Conservation (phyloP, 2,113 vertebrate genomes). For the Hystrix cristata region DNA sequence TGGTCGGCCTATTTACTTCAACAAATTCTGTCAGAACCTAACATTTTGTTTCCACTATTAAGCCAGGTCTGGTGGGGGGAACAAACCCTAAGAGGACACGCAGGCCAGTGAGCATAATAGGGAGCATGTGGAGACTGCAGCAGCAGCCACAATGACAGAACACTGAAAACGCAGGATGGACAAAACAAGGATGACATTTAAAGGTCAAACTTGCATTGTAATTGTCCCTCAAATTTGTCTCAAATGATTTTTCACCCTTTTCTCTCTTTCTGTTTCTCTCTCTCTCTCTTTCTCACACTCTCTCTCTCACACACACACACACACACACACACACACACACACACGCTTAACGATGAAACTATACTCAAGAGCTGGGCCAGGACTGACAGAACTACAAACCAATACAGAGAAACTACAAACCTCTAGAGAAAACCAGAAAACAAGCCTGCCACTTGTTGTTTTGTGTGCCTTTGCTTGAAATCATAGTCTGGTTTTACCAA, state of each 20-base stretch:
- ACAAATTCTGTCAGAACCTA: background rate
- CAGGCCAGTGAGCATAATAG: background rate
- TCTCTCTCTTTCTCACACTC: background rate
- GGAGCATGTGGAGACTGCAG: accelerated
- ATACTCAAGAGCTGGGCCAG: background rate
- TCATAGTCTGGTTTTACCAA: background rate
- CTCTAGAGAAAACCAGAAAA: background rate
- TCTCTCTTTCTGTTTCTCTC: background rate
- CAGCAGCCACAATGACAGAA: too few relatives aligned
- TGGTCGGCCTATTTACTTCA: background rate
- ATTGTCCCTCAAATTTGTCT: background rate
- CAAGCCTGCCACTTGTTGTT: background rate
- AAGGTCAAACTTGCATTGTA: background rate
- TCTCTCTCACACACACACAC: background rate
- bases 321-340: background rate
- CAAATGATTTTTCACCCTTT: background rate
- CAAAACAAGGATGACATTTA: background rate
- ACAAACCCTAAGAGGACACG: background rate
- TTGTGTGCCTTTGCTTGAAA: background rate
- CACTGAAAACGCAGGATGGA: background rate
- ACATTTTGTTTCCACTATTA: background rate
- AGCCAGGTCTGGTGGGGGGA: background rate
- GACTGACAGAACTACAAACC: background rate
- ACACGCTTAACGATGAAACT: background rate
- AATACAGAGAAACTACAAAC: background rate